Evolutionary conservation across 2,113 vertebrate species (phyloP).

Genomic region (Elaphurus davidianus): DNA sequence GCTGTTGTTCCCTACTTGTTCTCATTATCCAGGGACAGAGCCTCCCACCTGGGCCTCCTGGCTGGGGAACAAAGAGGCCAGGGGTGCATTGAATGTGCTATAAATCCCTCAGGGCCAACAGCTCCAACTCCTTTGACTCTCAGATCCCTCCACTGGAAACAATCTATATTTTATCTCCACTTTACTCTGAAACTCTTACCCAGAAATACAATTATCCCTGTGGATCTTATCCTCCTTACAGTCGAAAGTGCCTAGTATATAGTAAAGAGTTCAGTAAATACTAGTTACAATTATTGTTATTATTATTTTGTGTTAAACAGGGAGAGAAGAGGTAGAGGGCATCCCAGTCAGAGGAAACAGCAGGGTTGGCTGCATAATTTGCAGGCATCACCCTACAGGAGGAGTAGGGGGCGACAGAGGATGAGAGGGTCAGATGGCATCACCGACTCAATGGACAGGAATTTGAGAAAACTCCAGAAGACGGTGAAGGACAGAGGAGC

Average conservation of each 20-base stretch:
- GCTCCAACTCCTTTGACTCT: background rate
- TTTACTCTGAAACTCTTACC: background rate
- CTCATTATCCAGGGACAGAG: constrained; percentile 42
- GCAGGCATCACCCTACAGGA: background rate
- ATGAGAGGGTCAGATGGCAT: background rate
- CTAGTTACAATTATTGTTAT: background rate
- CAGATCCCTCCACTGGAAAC: background rate
- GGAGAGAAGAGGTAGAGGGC: background rate
- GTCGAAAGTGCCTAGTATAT: background rate
- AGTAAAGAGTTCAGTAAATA: background rate
- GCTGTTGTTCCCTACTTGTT: background rate
- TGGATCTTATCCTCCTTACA: background rate
- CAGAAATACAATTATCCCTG: background rate
- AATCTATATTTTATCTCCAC: background rate
- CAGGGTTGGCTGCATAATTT: background rate
- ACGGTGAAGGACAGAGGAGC: background rate
- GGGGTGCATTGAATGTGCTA: background rate
- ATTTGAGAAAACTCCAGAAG: background rate
- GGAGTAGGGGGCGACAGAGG: background rate
- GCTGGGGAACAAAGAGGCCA: background rate
- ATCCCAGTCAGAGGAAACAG: background rate
- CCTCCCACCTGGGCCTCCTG: background rate
- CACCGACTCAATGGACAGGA: background rate
- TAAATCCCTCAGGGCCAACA: background rate
- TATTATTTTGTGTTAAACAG: background rate